phyloP scores from a whole-genome alignment of 2,888 invertebrate species.

The Asteroscopus sphinx region DNA sequence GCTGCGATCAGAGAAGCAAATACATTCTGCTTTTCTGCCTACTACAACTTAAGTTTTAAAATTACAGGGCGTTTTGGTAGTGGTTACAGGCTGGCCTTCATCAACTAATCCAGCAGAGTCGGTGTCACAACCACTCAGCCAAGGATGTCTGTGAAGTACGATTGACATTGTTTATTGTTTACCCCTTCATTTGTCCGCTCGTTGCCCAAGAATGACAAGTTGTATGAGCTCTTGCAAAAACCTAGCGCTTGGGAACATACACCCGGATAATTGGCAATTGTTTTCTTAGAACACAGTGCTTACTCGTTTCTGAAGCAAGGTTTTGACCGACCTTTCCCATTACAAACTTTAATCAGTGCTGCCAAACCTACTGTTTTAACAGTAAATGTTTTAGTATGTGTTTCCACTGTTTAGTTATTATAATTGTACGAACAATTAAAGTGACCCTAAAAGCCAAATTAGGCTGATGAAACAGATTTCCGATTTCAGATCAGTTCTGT shows the following conservation, averaged over 20 bases:
- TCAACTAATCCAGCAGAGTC: slow-evolving; percentile 37
- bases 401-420: no score
- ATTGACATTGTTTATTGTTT: slow-evolving; percentile 80
- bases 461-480: no score
- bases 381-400: no score
- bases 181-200: slow-evolving; percentile 69
- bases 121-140: slow-evolving; percentile 61
- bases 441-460: no score
- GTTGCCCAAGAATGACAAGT: slow-evolving; percentile 72
- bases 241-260: slow-evolving; percentile 68
- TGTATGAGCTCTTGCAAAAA: slow-evolving; percentile 65
- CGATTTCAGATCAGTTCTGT: no score
- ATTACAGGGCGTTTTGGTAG: not conserved
- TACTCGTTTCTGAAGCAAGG: slow-evolving; percentile 43
- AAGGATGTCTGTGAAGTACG: slow-evolving; percentile 70
- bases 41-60: not conserved
- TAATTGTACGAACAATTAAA: no score
- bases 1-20: not conserved
- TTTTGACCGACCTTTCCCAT: slow-evolving; percentile 31
- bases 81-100: slow-evolving; percentile 34
- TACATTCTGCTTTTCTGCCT: slow-evolving; percentile 11
- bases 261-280: slow-evolving; percentile 69
- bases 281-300: slow-evolving; percentile 59
- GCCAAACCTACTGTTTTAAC: no score
- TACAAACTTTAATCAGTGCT: slow-evolving; percentile 23